Evolutionary conservation across 1,140 invertebrate genomes (phyloP).

Genomic region (Daktulosphaira vitifoliae): DNA sequence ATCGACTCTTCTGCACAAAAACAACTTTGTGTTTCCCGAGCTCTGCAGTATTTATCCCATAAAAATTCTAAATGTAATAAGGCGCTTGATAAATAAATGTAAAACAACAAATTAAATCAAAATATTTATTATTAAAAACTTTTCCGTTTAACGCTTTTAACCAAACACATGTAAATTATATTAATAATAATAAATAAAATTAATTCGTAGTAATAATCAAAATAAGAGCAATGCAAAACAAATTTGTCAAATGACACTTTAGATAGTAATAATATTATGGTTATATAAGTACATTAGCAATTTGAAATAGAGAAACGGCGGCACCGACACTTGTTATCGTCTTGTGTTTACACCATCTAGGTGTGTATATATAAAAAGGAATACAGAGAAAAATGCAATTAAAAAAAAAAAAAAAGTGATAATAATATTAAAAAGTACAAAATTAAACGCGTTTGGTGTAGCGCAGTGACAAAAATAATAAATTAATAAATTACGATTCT

Average conservation of each 20-base stretch:
- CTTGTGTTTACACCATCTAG: no score
- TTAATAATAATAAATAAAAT: conserved; percentile 32
- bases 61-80: no score
- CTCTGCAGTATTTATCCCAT: no score
- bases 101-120: no score
- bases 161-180: conserved; percentile 3
- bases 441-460: not conserved
- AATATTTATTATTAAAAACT: conserved; percentile 10
- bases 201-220: conserved; percentile 32
- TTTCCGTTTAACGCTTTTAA: conserved; percentile 23
- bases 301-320: not conserved
- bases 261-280: no score
- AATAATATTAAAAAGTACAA: conserved; percentile 32
- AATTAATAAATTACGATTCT: conserved; percentile 34
- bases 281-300: conserved; percentile 16
- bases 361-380: conserved; percentile 30
- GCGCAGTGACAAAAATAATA: conserved; percentile 1
- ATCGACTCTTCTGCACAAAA: no score
- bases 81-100: no score
- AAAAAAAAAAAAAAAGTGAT: conserved; percentile 2
- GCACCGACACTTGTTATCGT: not conserved
- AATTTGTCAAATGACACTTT: not conserved
- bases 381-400: conserved; percentile 30
- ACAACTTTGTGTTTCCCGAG: no score
- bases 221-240: conserved; percentile 21